Evolutionary conservation across 2,113 vertebrate species (phyloP).

Genomic region (Leucosticte australis): DNA sequence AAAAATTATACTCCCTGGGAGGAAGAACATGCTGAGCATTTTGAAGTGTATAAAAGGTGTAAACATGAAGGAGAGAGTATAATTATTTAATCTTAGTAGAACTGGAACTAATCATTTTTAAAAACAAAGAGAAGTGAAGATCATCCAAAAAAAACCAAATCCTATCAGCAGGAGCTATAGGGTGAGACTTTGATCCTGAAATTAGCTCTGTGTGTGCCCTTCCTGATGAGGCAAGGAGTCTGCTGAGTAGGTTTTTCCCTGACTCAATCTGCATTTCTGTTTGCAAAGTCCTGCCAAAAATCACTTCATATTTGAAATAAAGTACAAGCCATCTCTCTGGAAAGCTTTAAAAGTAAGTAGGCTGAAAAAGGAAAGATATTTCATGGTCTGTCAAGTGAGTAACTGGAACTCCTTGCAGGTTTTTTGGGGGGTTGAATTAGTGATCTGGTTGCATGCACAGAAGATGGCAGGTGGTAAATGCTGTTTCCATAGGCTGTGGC

Average conservation of each 20-base stretch:
- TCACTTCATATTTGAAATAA: background rate
- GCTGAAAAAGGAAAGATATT: background rate
- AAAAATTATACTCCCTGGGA: constrained; percentile 5
- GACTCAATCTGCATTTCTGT: background rate
- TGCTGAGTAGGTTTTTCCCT: background rate
- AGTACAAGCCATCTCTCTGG: background rate
- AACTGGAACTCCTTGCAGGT: background rate
- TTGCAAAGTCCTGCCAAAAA: background rate
- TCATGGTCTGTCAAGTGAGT: background rate
- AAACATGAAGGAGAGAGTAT: background rate
- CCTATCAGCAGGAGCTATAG: background rate
- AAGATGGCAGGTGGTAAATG: background rate
- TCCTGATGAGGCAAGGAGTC: background rate
- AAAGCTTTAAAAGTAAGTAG: background rate
- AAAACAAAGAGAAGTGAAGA: background rate
- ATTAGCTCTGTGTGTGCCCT: background rate
- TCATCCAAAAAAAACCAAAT: background rate
- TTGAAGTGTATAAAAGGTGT: constrained; percentile 30
- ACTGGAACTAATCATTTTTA: background rate
- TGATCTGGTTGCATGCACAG: background rate
- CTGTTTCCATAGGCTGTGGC: background rate
- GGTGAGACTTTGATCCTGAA: constrained; percentile 38
- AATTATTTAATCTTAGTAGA: constrained; percentile 22
- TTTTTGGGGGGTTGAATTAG: background rate
- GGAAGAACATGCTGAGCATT: constrained; percentile 29